A percentile compares a stretch with the other conserved stretches of the same genome.
Evolutionary conservation across 1,140 invertebrate species (phyloP).

Genomic region (Monochamus saltuarius): DNA sequence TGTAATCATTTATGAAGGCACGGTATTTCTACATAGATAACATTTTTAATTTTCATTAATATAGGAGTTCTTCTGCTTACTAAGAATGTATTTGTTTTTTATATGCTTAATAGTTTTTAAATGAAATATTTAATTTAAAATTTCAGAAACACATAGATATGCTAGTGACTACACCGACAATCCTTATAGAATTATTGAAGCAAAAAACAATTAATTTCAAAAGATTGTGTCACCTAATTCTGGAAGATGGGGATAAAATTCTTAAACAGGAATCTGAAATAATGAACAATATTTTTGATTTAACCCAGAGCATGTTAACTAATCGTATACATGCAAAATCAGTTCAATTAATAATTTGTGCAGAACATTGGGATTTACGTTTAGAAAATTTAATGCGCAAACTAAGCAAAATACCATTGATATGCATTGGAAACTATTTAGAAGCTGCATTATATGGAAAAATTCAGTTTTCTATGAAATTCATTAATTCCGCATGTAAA

Average conservation of each 20-base stretch:
- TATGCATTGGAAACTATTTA: constrained; percentile 43
- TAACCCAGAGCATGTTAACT: constrained; percentile 31
- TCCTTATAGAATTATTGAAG: constrained; percentile 31
- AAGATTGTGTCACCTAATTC: constrained; percentile 42
- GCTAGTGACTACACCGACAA: constrained; percentile 39
- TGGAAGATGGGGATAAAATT: constrained; percentile 40
- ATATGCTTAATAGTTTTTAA: constrained; percentile 5
- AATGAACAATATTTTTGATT: constrained; percentile 31
- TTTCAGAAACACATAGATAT: constrained; percentile 37
- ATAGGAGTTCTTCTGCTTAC: too few relatives aligned
- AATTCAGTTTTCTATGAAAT: constrained; percentile 34
- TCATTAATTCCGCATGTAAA: constrained; percentile 27
- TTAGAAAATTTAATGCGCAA: constrained; percentile 37
- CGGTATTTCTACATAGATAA: too few relatives aligned
- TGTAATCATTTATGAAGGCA: too few relatives aligned
- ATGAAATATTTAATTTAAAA: neutral
- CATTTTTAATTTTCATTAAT: too few relatives aligned
- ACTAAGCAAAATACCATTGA: constrained; percentile 34
- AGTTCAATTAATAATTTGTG: constrained; percentile 39
- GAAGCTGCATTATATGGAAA: constrained; percentile 45
- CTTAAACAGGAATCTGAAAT: constrained; percentile 28
- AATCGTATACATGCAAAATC: constrained; percentile 22
- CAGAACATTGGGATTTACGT: constrained; percentile 37
- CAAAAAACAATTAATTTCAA: constrained; percentile 39
- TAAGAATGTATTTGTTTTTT: neutral